These are phyloP conservation scores for Teleogryllus oceanicus DNA, from an alignment of 2,888 invertebrate species.

Conservation along the genomic window DNA sequence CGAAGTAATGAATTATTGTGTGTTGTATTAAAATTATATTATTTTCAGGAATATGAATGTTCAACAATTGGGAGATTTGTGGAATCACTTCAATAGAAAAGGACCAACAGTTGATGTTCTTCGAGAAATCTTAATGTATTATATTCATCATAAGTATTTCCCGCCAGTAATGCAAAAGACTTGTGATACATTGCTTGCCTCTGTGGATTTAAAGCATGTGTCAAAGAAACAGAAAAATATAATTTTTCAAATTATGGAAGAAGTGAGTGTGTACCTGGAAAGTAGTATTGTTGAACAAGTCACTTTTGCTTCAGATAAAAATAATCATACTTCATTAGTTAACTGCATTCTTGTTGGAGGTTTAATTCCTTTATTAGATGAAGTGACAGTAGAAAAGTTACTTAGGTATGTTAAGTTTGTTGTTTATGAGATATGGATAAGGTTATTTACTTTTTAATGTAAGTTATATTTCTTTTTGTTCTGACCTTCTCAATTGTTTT, in stretches of 20 bases:
- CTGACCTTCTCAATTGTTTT: too few species aligned
- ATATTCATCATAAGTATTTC: slow-evolving; percentile 32
- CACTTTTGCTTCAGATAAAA: slow-evolving; percentile 29
- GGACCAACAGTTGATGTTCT: slow-evolving; percentile 33
- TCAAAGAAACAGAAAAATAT: slow-evolving; percentile 35
- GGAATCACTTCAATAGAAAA: slow-evolving; percentile 32
- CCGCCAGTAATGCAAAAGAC: slow-evolving; percentile 23
- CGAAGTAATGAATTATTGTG: too few species aligned
- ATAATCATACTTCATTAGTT: slow-evolving; percentile 28
- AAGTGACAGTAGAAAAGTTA: slow-evolving; percentile 31
- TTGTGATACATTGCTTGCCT: slow-evolving; percentile 27
- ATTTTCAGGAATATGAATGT: slow-evolving; percentile 32
- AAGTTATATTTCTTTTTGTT: too few species aligned
- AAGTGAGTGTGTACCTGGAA: slow-evolving; percentile 32
- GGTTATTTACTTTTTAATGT: too few species aligned
- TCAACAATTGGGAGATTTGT: slow-evolving; percentile 33
- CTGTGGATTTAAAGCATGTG: slow-evolving; percentile 31
- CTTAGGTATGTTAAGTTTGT: slow-evolving; percentile 26
- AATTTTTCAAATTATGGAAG: slow-evolving; percentile 36
- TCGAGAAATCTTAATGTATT: slow-evolving; percentile 36
- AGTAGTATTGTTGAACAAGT: slow-evolving; percentile 34
- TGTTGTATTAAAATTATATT: too few species aligned
- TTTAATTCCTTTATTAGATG: slow-evolving; percentile 30
- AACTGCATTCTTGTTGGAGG: slow-evolving; percentile 32
- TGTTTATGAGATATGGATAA: too few species aligned